Evolutionary conservation across 2,797 vertebrate species (phyloP), one percentile per base, ranked within the genome.

Genomic region (Melanitta fusca): DNA sequence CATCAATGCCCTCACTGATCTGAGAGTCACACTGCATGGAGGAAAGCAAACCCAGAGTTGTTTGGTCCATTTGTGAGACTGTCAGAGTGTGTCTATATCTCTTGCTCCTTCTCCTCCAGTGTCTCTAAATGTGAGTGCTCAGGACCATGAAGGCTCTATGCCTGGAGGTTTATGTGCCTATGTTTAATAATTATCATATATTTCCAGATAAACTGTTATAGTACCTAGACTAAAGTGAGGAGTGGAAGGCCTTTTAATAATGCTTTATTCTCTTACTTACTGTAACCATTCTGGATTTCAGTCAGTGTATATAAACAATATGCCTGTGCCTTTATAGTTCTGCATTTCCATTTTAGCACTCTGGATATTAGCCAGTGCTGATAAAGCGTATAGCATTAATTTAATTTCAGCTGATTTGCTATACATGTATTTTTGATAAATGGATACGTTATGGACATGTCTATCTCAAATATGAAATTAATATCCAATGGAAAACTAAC

Each of bases 251-350:
- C 64, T 88, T 94, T 93, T 96, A 95, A 36, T 80, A 72, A 34
- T 49, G 32, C 89, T 97, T 96, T 95, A 96, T 97, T 96, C 81
- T 97, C 64, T 54, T 80, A 88, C 95, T 96, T 96, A 92, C 89
- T 96, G 96, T 89, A 70, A 94, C 73, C 73, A 71, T 85, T 93
- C 70, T 96, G 97, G 95, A 95, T 80, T 58, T 70, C 62, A 75
- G 88, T 97, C 97, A 97, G 64, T 3, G 3, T 54, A 38, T 88
- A 95, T 95, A 97, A 97, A 97, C 93, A 78, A 88, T 34, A 20
- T 90, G 70, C 86, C 66, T 43, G 20, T 94, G 90, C 88, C 91
- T 97, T 95, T 92, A 91, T 89, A 97, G 80, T 91, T 92, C 95
- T 96, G 17, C 68, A 30, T 78, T 94, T 87, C 94, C 75, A 58